Conservation (phyloP, 2,888 invertebrate genomes). For the Itoplectis maculator region DNA sequence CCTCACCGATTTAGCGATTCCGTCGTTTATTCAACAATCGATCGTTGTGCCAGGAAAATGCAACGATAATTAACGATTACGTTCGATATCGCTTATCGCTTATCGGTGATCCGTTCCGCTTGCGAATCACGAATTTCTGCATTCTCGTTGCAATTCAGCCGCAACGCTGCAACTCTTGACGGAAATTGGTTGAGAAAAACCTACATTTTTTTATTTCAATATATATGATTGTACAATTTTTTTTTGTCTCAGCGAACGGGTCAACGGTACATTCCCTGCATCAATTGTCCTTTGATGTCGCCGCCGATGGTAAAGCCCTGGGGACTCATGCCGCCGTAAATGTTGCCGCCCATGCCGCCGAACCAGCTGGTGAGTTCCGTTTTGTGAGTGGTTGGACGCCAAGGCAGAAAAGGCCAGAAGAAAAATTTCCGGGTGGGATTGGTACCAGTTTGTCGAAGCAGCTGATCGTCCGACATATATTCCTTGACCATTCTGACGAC, state of each 20-base stretch:
- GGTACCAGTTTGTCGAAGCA: not conserved
- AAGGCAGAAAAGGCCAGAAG: conserved; percentile 8
- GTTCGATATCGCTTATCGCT: not conserved
- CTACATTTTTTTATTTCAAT: too few species aligned
- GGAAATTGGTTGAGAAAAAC: too few species aligned
- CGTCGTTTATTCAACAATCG: conserved; percentile 23
- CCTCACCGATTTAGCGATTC: conserved; percentile 5
- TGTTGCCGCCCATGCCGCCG: not conserved
- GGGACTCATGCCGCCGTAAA: conserved; percentile 2
- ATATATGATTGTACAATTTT: too few species aligned
- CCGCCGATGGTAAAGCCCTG: not conserved
- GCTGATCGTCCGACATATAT: not conserved
- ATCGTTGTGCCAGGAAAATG: conserved; percentile 34
- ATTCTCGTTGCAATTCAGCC: not conserved
- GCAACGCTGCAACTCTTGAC: too few species aligned
- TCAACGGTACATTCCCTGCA: not conserved
- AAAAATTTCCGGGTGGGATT: conserved; percentile 1
- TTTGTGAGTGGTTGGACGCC: too few species aligned
- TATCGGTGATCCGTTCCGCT: not conserved
- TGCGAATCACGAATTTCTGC: not conserved
- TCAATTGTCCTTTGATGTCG: not conserved
- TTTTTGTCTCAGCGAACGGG: too few species aligned
- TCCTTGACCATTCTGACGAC: conserved; percentile 18
- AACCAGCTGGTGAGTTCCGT: too few species aligned
- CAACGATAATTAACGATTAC: conserved; percentile 15